Evolutionary conservation across 2,888 invertebrate genomes (phyloP), one percentile per base, ranked within the genome.

Genomic region (Mamestra brassicae): DNA sequence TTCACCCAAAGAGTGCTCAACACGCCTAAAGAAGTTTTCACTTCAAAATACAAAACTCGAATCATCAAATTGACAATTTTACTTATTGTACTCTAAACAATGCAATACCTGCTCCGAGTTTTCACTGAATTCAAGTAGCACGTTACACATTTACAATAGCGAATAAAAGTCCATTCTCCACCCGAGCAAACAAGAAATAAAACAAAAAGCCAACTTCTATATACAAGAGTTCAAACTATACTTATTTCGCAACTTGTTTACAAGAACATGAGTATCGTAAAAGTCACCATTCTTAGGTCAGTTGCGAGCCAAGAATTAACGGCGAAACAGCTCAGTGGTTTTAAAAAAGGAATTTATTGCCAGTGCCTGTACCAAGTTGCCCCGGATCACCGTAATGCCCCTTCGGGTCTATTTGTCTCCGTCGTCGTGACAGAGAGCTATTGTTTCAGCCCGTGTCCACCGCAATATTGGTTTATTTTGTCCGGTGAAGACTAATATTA

Each of bases 351-450:
- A 85, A 90, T 91, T 88, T 90, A 90, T 88, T 88, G 87, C 83
- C 76, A 76, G 68, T 83, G 76, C 65, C 71, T 79, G 79, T 45
- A 71, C 58, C 45, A 26, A 71, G 58, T 80, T 81, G 77, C 66
- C 75, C 80, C 66, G 69, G 82, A 88, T 85, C 87, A 82, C 81
- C 68, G 80, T 80, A 80, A 82, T 81, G 80, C 81, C 74, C 74
- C 86, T 76, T 58, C 81, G 85, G 78, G 85, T 91, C 94, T 91
- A 95, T 95, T 95, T 95, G 92, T 95, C 95, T 93, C 90, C 88
- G 93, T 92, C 93, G 80, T 73, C 63, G 88, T 92, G 95, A 94
- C 95, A 93, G 92, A 93, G 93, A 94, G 91, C 92, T 92, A 95
- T 95, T 95, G 94, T 95, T 93, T 84, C 80, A 87, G 89, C 82